Evolutionary conservation across 2,113 vertebrate species (phyloP).

Genomic region (Chloropsis hardwickii): DNA sequence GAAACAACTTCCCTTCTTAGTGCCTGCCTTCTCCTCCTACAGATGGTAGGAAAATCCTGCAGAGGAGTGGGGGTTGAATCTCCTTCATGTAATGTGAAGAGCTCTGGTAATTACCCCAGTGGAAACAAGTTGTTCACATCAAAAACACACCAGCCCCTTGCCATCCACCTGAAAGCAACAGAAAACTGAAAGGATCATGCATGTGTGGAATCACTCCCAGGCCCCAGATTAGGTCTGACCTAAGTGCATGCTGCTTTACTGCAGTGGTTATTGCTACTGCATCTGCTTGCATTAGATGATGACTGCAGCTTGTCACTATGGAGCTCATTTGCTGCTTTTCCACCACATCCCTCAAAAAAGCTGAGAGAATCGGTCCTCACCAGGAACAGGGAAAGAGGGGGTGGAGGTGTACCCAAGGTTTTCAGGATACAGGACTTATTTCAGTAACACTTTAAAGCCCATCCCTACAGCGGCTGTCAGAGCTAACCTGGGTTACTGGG

Average conservation of each 20-base stretch:
- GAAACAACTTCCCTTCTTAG: not conserved
- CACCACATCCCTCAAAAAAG: not conserved
- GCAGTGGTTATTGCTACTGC: not conserved
- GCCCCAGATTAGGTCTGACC: not conserved
- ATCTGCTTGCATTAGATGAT: not conserved
- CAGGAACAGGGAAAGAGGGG: not conserved
- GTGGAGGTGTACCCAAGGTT: not conserved
- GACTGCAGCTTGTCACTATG: not conserved
- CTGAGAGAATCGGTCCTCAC: not conserved
- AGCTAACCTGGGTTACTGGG: not conserved
- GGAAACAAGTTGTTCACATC: not conserved
- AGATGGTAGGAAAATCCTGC: not conserved
- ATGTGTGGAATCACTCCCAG: not conserved
- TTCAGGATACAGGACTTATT: not conserved
- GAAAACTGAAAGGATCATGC: not conserved
- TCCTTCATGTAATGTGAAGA: accelerated
- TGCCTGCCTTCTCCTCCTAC: not conserved
- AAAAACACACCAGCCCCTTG: not conserved
- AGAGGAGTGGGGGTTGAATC: not conserved
- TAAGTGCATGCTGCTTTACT: not conserved
- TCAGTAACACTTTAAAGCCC: not conserved
- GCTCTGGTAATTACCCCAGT: not conserved
- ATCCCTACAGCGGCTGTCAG: not conserved
- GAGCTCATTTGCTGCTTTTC: not conserved
- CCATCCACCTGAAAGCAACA: not conserved